Base-by-base conservation (phyloP, 1,140 invertebrate species). In the Asobara japonica region DNA sequence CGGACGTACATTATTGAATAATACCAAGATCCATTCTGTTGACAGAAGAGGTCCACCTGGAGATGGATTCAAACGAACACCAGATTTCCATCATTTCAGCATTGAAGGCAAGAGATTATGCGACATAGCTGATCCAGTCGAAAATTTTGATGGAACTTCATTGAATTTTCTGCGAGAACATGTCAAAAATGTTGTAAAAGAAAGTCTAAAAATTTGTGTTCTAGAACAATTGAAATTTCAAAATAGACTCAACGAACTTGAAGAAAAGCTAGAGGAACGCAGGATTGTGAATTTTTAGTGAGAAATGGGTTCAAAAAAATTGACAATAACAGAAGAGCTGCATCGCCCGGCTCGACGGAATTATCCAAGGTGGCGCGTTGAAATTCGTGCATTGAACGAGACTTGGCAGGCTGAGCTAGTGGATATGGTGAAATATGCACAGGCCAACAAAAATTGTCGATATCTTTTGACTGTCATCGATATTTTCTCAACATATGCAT, bases 401-500 rank as follows among this genome's bases (percentile, higher is more conserved):
- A 76, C 45, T 31, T 69, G 68, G 29, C 60, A 74, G 45, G 72
- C 72, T 18, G 67, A 69, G 51, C 60, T 74, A 0, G 66, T 74
- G 10, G 48, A 66, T 11, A 66, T 72, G 71, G 6, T 31, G 41
- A 10, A 30, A 20, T 71, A 65, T 65, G 20, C 61, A n/a, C n/a
- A 5, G 4, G 2, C 0, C 8, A 65, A 71, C 20, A 68, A 71
- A 33, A 65, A 48, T 16, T 76, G 41, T 25, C 66, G 70, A 22
- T 76, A 60, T 31, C 31, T 73, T 0, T 22, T 76, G 2, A 76
- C 73, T 48, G 38, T 74, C 0, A 76, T 74, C 30, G 70, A 72
- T 51, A 38, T 45, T 27, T 74, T 74, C 25, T 74, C 65, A 27
- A 74, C 72, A 65, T 72, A 30, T 38, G 69, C 75, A 1, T 76